Evolutionary conservation across 2,888 invertebrate species (phyloP).

Genomic region (Diachrysia chrysitis): DNA sequence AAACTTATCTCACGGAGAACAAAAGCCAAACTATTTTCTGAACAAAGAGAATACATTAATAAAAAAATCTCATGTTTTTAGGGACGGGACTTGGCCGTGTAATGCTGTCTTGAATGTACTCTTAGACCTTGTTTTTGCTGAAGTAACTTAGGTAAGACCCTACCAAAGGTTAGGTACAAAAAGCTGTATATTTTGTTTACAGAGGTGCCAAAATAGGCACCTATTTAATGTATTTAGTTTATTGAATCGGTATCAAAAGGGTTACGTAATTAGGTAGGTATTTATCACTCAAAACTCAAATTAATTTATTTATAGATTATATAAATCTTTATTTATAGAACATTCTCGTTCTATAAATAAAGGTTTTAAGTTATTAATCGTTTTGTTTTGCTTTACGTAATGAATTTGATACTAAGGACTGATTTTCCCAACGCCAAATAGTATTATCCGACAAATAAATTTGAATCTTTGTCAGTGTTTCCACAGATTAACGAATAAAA

Average conservation of each 20-base stretch:
- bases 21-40: conserved; percentile 59
- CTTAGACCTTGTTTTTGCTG: conserved; percentile 34
- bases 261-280: too few relatives aligned
- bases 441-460: too few relatives aligned
- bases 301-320: too few relatives aligned
- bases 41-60: conserved; percentile 60
- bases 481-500: too few relatives aligned
- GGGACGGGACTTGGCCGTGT: conserved; percentile 23
- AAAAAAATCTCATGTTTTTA: conserved; percentile 53
- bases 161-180: background rate
- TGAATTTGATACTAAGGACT: too few relatives aligned
- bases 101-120: conserved; percentile 47
- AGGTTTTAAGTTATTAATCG: background rate
- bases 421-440: too few relatives aligned
- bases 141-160: conserved; percentile 1
- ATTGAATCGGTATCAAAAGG: background rate
- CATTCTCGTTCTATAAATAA: background rate
- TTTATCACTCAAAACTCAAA: background rate
- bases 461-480: too few relatives aligned
- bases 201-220: background rate
- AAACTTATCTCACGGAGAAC: conserved; percentile 52
- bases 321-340: too few relatives aligned
- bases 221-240: background rate
- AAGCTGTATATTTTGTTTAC: background rate
- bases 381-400: background rate